Evolutionary conservation across 2,888 invertebrate genomes (phyloP), one percentile per base, ranked within the genome.

Genomic region (Sinhomidia bicolor): DNA sequence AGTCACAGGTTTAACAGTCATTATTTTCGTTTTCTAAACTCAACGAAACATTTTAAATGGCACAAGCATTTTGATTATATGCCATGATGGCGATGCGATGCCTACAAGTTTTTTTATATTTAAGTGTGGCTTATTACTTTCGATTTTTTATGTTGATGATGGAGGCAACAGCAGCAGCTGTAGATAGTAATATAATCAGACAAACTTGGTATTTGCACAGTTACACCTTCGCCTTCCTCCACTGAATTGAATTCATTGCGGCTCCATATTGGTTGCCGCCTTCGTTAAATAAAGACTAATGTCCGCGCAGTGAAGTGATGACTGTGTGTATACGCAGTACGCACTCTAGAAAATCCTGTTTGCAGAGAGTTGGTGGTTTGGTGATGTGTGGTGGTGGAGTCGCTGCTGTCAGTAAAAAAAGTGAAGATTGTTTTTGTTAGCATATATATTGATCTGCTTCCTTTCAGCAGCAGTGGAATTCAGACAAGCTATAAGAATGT

Each of bases 221-320:
- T 17, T 68, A 68, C 17, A 32, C 68, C n/a, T 36, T 32, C 57
- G 4, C 5, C 57, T 57, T 17, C 41, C 60, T 57, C 29, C 44
- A 82, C 82, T 68, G 29, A 14, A 60, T 32, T 44, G 26, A 44
- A 81, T 47, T 65, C 29, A 47, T 29, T 65, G 41, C 47, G 81
- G 44, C 81, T 81, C 81, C 60, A 81, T 65, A 80, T 81, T 29
- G 80, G 65, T 80, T 44, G 47, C 80, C 60, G 80, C 62, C 60
- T 44, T 65, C 47, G 71, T 44, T 71, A 71, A 71, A 44, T 71
- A 71, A 44, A 20, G 51, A 65, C 44, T 60, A 29, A 81, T 65
- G 41, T 17, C 20, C 4, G 7, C 60, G 60, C n/a, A n/a, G n/a
- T n/a, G n/a, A n/a, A n/a, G 23, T 10, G 20, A 78, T 78, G 17